Base-by-base conservation (phyloP, 2,113 vertebrate species). In the Bambusicola thoracicus region DNA sequence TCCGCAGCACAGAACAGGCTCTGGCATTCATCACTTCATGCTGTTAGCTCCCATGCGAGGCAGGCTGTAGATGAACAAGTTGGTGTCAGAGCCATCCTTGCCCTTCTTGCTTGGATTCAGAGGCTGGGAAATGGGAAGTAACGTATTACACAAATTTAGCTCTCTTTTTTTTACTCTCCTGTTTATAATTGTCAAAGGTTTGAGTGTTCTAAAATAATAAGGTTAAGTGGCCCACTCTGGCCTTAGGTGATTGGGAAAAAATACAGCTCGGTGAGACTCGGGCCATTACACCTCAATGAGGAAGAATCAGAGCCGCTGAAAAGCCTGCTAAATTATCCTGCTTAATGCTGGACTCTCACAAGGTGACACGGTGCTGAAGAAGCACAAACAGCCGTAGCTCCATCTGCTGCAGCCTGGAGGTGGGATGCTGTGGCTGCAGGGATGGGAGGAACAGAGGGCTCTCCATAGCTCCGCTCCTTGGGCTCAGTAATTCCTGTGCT, bases 271-370 rank as follows among this genome's bases (percentile, higher is more conserved):
- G 82, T 75, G 80, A 56, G 89, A 87, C 91, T 92, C 21, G 14
- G 94, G 82, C 93, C 92, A 78, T 93, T 95, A 25, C 82, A 88
- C 87, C 73, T 94, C 62, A 8, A 13, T 1, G 5, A 69, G 56
- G 91, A 94, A 58, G 91, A 81, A 72, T 81, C 65, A 2, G 2
- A 85, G 73, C 74, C 1, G 0, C 70, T 89, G 79, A 62, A 91
- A 92, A 95, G 83, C 68, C 82, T 90, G 68, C 79, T 96, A 81
- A 95, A 95, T 96, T 93, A 95, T 70, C 65, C 76, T 83, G 34
- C 80, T 63, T 84, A 87, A 61, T 67, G 80, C 76, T 0, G 61
- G 85, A 15, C 56, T 19, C 90, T 90, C 2, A 1, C 90, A 88
- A 88, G 90, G 95, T 96, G 94, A 95, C 93, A 95, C 93, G 2